phyloP scores from a whole-genome alignment of 2,888 invertebrate genomes.

The Aphidoletes aphidimyza region DNA sequence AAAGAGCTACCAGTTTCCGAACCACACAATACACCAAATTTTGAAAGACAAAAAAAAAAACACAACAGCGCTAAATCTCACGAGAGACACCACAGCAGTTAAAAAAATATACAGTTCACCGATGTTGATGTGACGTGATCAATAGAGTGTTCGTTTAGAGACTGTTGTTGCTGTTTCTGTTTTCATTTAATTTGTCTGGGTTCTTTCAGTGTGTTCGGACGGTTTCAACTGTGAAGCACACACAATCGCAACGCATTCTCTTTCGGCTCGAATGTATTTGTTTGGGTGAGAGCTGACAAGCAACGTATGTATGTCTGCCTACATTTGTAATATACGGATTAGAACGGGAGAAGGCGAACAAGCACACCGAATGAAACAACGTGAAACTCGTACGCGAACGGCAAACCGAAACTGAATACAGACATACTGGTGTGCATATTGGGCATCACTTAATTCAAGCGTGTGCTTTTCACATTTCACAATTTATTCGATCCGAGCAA shows the following conservation, averaged over 20 bases:
- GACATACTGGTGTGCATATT: neutral
- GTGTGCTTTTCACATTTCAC: neutral
- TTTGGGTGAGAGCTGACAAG: neutral
- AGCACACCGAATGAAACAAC: neutral
- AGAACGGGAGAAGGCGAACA: neutral
- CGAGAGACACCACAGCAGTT: neutral
- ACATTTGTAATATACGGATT: neutral
- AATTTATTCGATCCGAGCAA: neutral
- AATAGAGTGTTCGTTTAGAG: slow-evolving; percentile 38
- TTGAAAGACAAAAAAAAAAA: neutral
- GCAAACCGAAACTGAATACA: neutral
- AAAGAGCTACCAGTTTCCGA: neutral
- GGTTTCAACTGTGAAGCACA: neutral
- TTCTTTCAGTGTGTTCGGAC: neutral
- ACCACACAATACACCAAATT: neutral
- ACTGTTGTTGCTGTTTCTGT: slow-evolving; percentile 51
- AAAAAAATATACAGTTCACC: neutral
- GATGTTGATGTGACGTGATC: slow-evolving; percentile 37
- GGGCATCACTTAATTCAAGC: neutral
- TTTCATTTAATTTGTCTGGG: slow-evolving; percentile 45
- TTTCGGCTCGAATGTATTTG: slow-evolving; percentile 26
- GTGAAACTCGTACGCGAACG: neutral
- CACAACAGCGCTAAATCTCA: neutral
- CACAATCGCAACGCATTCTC: slow-evolving; percentile 26
- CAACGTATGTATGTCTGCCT: neutral